Base-by-base conservation (phyloP, 1,140 invertebrate species). In the Galendromus occidentalis region DNA sequence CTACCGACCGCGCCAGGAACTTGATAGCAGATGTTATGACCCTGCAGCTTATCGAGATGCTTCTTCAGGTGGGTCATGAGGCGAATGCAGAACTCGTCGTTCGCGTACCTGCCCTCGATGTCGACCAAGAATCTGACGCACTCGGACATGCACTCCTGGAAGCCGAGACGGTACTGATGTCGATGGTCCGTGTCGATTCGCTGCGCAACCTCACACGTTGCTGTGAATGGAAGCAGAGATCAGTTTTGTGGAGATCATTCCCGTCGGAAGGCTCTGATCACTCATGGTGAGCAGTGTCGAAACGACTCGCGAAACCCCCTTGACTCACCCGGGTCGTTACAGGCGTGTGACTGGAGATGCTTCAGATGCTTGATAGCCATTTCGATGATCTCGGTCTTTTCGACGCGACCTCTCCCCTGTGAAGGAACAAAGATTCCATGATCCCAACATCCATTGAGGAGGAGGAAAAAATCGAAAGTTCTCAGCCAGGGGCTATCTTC, bases 381-480 rank as follows among this genome's bases (percentile, higher is more conserved):
- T 77, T 97, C 92, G 65, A 97, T 94, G 65, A 97, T 95, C 78
- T 97, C 92, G 0, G 92, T 97, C 76, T 97, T 97, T 73, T 97
- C 92, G 14, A 96, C 90, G 7, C 92, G 80, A 12, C 92, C 91
- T 55, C 91, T 82, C 2, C 91, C 91, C 75, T 79, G 67, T 29
- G 69, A 44, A 66, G 55, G 67, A 39, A 39, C 33, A 39, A 39
- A 9, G 4, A 9, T 39, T 39, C 9, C 9, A 39, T 39, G 33
- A 39, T 4, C 33, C 4, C 33, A 9, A n/a, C n/a, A n/a, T n/a
- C n/a, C n/a, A n/a, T n/a, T n/a, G n/a, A n/a, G n/a, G n/a, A n/a
- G n/a, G n/a, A n/a, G n/a, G n/a, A n/a, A n/a, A n/a, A n/a, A n/a
- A n/a, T n/a, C n/a, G n/a, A n/a, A n/a, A n/a, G n/a, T n/a, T n/a